Evolutionary conservation across 2,113 vertebrate genomes (phyloP).

Genomic region (Sclerurus mexicanus): DNA sequence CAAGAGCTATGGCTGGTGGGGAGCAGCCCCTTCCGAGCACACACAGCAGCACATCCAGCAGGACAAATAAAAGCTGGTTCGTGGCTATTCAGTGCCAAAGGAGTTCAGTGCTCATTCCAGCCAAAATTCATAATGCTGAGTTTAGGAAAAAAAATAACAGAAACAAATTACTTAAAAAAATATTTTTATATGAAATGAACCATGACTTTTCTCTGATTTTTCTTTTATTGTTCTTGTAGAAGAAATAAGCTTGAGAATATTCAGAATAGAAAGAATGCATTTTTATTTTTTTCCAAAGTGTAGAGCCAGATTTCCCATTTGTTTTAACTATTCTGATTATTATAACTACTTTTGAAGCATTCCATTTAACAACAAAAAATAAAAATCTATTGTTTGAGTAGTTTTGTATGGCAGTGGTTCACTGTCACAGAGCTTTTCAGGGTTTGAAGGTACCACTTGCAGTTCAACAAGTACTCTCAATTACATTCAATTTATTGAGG

Average conservation of each 20-base stretch:
- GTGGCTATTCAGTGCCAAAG: background rate
- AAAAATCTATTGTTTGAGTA: background rate
- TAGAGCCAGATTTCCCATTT: background rate
- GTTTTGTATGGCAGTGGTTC: background rate
- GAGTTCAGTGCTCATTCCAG: background rate
- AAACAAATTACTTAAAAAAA: background rate
- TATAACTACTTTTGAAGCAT: background rate
- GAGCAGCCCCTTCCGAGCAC: background rate
- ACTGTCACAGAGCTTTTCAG: background rate
- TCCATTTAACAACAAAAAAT: background rate
- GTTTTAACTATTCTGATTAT: background rate
- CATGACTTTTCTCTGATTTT: background rate
- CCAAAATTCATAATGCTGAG: background rate
- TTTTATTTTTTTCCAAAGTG: background rate
- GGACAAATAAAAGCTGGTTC: background rate
- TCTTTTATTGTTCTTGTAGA: background rate
- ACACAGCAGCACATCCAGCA: background rate
- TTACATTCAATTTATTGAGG: background rate
- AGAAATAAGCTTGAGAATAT: background rate
- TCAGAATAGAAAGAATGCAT: background rate
- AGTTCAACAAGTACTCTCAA: background rate
- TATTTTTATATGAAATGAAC: background rate
- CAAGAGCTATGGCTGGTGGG: background rate
- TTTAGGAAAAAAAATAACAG: background rate
- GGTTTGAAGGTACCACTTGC: background rate